A percentile compares a stretch with the other conserved stretches of the same genome.
Evolutionary conservation across 2,888 invertebrate species (phyloP).

Genomic region (Thelaira solivaga): DNA sequence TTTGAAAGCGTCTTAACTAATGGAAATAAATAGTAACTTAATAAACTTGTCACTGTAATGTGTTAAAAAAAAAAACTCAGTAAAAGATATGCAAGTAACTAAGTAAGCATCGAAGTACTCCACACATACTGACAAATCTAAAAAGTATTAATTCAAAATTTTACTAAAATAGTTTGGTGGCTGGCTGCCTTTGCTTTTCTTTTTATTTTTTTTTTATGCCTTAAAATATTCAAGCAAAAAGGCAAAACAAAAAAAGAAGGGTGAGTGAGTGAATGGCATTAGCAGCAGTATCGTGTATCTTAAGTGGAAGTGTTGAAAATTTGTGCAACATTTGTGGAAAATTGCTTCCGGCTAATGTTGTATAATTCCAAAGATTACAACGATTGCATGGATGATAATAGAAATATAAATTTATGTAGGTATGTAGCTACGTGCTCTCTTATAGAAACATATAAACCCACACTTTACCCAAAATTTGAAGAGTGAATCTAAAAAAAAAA

Average conservation of each 20-base stretch:
- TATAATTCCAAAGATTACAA: conserved; percentile 40
- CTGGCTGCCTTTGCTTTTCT: too few species aligned
- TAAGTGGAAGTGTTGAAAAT: conserved; percentile 58
- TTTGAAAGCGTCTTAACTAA: too few species aligned
- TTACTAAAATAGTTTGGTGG: conserved; percentile 34
- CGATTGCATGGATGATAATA: conserved; percentile 39
- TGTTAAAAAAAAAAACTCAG: conserved; percentile 26
- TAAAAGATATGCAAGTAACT: too few species aligned
- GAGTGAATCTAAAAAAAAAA: neutral
- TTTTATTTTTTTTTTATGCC: too few species aligned
- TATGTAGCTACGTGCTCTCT: neutral
- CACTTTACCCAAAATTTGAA: neutral
- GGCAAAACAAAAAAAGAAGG: too few species aligned
- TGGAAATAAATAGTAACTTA: conserved; percentile 8
- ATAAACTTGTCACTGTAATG: conserved; percentile 56
- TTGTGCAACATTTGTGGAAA: conserved; percentile 63
- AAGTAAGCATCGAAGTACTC: too few species aligned
- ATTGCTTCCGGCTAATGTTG: conserved; percentile 64
- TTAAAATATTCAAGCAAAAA: neutral
- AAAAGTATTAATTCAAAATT: conserved; percentile 44
- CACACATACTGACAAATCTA: conserved; percentile 8
- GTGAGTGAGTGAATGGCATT: neutral
- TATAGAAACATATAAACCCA: neutral
- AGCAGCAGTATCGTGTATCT: too few species aligned
- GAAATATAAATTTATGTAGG: conserved; percentile 35